phyloP scores from a whole-genome alignment of 1,140 invertebrate species.

The Magallana angulata region DNA sequence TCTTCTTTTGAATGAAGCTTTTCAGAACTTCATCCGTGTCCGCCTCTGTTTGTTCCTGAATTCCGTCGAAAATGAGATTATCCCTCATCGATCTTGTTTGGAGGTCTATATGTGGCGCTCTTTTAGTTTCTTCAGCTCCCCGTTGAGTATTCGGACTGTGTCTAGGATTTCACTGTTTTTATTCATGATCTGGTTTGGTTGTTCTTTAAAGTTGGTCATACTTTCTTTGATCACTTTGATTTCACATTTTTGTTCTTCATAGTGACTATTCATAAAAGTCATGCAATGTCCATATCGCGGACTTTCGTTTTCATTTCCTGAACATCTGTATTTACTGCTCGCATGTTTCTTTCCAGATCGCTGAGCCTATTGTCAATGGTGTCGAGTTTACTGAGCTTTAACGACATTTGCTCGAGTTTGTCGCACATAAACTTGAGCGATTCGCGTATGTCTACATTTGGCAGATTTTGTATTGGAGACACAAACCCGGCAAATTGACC shows the following conservation, averaged over 20 bases:
- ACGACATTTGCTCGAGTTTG: neutral
- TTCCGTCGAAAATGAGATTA: neutral
- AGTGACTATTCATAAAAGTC: neutral
- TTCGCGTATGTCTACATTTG: neutral
- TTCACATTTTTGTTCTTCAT: neutral
- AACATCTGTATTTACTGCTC: neutral
- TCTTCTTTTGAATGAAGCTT: neutral
- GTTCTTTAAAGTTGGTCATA: neutral
- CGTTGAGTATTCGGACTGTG: neutral
- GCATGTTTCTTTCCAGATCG: neutral
- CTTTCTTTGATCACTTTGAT: neutral
- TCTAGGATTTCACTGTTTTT: neutral
- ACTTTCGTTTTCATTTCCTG: neutral
- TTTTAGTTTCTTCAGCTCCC: neutral
- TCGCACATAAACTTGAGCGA: too few species aligned
- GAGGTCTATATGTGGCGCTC: constrained; percentile 5
- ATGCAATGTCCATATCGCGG: neutral
- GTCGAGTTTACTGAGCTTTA: neutral
- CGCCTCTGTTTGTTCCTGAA: neutral
- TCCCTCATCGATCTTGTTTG: neutral
- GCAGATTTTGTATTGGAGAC: neutral
- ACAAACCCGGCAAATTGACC: too few species aligned
- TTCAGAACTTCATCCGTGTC: neutral
- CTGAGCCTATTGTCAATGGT: neutral
- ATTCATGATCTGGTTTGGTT: neutral